Base-by-base conservation (phyloP, 1,140 invertebrate genomes). In the Hestina assimilis region DNA sequence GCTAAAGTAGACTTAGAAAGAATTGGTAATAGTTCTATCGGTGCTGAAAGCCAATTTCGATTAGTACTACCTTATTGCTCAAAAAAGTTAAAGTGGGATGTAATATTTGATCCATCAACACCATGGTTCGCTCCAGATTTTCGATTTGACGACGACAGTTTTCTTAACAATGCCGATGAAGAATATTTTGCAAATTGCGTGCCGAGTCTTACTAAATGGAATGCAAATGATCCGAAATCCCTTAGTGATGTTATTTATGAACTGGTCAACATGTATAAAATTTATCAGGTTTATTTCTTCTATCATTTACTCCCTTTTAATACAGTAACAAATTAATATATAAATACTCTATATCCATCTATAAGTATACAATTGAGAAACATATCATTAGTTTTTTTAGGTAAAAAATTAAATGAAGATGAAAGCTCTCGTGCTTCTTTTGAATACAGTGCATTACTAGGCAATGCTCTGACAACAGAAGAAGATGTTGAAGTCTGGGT, bases 141-240 rank as follows among this genome's bases (percentile, higher is more conserved):
- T 47, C 74, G 80, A 64, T 92, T 92, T 70, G 89, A 91, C 50
- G 90, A 92, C 73, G 89, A 90, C 4, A 84, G 64, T 46, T 92
- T 92, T 63, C 66, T 92, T n/a, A 75, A 66, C 20, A 88, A 90
- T 74, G 79, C 89, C 8, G 83, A 91, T 59, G 71, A 87, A 28
- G 73, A 90, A 23, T 78, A 76, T 42, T 70, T 92, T 9, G 76
- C 77, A 38, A 66, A 74, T 48, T 62, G 83, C 61, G 60, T 92
- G 21, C 91, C 91, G n/a, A 92, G 90, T 75, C 79, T 92, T 23
- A 79, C 82, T 7, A 81, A 89, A 41, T 92, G 92, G 92, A 79
- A 92, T 80, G 67, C 77, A 45, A 83, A 75, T 48, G 76, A 92
- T 72, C 75, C 80, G 2, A 84, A 89, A 61, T 80, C 89, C 21